A percentile compares a stretch with the other conserved stretches of the same genome.
These are phyloP conservation scores for Coilia nasus DNA, from an alignment of 2,797 vertebrate genomes.

Conservation along the genomic window DNA sequence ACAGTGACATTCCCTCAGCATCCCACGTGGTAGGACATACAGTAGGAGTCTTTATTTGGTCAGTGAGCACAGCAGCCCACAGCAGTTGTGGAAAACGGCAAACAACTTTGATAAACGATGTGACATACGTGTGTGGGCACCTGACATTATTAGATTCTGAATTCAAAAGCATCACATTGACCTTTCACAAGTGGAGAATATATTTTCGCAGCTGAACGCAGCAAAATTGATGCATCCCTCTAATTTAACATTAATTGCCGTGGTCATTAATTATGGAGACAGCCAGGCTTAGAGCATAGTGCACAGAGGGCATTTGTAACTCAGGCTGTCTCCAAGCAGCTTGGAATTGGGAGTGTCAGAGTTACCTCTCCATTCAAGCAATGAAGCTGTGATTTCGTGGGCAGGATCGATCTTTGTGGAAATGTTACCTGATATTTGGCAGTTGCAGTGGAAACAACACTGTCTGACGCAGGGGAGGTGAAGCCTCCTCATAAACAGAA, in stretches of 20 bases:
- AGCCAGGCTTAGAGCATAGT: not conserved
- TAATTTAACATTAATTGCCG: slow-evolving; percentile 41
- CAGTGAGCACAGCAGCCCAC: not conserved
- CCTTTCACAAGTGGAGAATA: slow-evolving; percentile 40
- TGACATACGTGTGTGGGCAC: slow-evolving; percentile 5
- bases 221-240: slow-evolving; percentile 38
- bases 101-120: not conserved
- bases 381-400: slow-evolving; percentile 20
- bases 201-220: slow-evolving; percentile 19
- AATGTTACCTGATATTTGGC: slow-evolving; percentile 20
- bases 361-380: not conserved
- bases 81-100: not conserved
- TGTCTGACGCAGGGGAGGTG: too few species aligned
- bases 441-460: not conserved
- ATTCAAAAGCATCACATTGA: slow-evolving; percentile 36
- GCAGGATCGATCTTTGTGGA: slow-evolving; percentile 5
- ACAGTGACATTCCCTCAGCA: not conserved
- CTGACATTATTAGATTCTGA: slow-evolving; percentile 35
- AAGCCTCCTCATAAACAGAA: too few species aligned
- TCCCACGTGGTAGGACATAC: not conserved
- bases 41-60: not conserved
- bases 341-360: not conserved
- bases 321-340: not conserved
- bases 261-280: not conserved
- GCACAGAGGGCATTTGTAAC: not conserved